These are phyloP conservation scores for Talpa occidentalis DNA, from an alignment of 2,113 vertebrate species.

Conservation along the genomic window DNA sequence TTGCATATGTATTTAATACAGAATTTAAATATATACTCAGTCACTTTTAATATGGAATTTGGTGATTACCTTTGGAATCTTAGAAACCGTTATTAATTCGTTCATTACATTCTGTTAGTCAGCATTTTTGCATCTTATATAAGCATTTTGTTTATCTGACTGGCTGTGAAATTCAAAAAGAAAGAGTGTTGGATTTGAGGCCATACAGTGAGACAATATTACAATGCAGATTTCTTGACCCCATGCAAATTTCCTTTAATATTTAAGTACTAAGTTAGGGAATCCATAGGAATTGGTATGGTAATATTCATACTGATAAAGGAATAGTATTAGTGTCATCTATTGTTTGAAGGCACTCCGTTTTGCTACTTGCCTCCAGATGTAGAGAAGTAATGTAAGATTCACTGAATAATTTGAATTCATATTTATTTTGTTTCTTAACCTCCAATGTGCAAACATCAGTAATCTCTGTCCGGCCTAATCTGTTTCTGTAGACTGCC, in stretches of 20 bases:
- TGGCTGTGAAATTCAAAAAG: not conserved
- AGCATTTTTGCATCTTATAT: not conserved
- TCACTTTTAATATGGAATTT: not conserved
- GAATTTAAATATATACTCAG: not conserved
- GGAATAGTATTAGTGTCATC: not conserved
- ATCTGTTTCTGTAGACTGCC: not conserved
- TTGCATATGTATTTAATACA: not conserved
- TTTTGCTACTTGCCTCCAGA: not conserved
- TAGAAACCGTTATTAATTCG: constrained; percentile 20
- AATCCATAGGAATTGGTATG: not conserved
- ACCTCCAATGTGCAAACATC: not conserved
- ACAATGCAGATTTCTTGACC: not conserved
- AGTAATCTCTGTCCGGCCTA: not conserved
- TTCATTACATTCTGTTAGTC: not conserved
- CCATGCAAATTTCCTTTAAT: not conserved
- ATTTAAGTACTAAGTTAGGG: not conserved
- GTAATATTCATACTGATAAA: not conserved
- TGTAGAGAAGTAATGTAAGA: not conserved
- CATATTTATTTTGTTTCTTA: constrained; percentile 27
- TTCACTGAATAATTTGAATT: constrained; percentile 18
- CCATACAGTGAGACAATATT: not conserved
- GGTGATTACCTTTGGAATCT: not conserved
- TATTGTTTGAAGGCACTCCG: not conserved
- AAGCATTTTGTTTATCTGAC: not conserved
- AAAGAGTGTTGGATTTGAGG: not conserved